Evolutionary conservation across 2,888 invertebrate genomes (phyloP), one percentile per base, ranked within the genome.

Genomic region (Cryptocephalus primarius): DNA sequence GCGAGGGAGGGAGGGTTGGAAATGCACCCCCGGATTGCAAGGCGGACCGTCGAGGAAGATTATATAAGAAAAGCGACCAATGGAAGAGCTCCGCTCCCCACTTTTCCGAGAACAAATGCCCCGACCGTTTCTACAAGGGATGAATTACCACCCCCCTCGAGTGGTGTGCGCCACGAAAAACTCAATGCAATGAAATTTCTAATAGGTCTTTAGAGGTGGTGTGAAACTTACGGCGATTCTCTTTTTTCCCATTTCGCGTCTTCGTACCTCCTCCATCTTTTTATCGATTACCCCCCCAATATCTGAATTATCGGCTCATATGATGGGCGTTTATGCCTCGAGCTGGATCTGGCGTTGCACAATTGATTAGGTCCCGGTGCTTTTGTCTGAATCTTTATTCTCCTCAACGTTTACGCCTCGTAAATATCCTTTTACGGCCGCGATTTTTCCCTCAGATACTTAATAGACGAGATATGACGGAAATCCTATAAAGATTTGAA

Each of bases 31-130:
- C 39, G 38, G 42, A 43, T 47, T 34, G 45, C 48, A 32, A 60
- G 61, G 63, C 60, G 60, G 57, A 52, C 54, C 60, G 48, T 50
- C 47, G 52, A 45, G 48, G 57, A 60, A 60, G 60, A 61, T 58
- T 58, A 56, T 55, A 54, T 59, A 61, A 62, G 62, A 61, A 62
- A 58, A 47, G 48, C 53, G 50, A 53, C 63, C 63, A 63, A 63
- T 63, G 51, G 61, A 52, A 55, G 49, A 51, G 54, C 53, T 42
- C 44, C 44, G 40, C 49, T 57, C 58, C 60, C 60, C 58, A 56
- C 59, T 49, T 45, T 50, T 45, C 48, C n/a, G 46, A 45, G 48
- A 49, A 51, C 51, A 49, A 51, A 49, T 50, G 51, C 51, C n/a
- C n/a, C 49, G 47, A 45, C 52, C 53, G 53, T 53, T 53, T 55